Evolutionary conservation across 2,797 vertebrate genomes (phyloP), one percentile per base, ranked within the genome.

Genomic region (Thripadectes ignobilis): DNA sequence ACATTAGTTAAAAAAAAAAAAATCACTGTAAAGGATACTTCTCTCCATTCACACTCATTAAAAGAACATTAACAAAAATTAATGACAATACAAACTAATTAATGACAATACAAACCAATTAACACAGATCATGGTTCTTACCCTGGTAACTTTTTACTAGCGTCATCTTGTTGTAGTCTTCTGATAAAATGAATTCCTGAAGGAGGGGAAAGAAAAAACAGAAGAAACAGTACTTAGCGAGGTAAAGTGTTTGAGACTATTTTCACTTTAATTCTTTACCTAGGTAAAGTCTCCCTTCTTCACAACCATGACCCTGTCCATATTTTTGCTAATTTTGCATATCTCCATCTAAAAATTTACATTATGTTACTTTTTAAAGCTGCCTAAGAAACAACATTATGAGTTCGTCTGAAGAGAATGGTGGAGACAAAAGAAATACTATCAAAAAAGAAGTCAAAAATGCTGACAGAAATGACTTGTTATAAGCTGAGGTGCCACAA

Each of bases 141-240:
- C 99, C 99, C 97, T 98, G 98, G 96, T 99, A 99, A 66, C 97
- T 99, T 95, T 98, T 98, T 88, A 98, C 98, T 80, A 98, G 98
- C 66, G 98, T 99, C 98, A 99, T 99, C 98, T 99, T 99, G 96
- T 99, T 99, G 97, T 99, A 99, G 97, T 99, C 99, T 96, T 99
- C 99, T 4, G 99, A 98, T 94, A 99, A 98, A 97, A 99, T 97
- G 97, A 99, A 99, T 96, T 99, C 99, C 99, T 99, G 87, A 30
- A 94, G 84, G 74, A 97, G 8, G 45, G 54, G 77, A 97, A 78
- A 94, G 41, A 59, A 96, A 96, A 58, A 91, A 34, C 87, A 93
- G 52, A 74, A 75, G 14, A 85, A 86, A 86, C 24, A 39, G 22
- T 52, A 45, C 62, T 97, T 93, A 96, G 92, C 89, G 21, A 91